A percentile compares a stretch with the other conserved stretches of the same genome.
Conservation (phyloP, 1,140 invertebrate species). For the Nixonia krombeini region DNA sequence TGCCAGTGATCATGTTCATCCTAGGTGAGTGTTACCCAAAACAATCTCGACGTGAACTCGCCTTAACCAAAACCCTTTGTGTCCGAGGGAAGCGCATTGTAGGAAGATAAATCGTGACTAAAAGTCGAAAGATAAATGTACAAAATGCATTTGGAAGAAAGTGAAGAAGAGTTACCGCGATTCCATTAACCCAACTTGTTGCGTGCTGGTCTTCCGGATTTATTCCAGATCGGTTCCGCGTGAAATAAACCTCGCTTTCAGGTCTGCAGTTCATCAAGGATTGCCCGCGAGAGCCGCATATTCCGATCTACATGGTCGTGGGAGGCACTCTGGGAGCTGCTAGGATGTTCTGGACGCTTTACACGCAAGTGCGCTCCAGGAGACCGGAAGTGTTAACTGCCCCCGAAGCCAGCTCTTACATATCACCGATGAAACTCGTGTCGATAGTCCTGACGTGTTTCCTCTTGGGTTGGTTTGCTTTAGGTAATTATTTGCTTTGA, state of each 20-base stretch:
- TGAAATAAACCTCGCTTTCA: slow-evolving; percentile 60
- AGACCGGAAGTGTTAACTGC: slow-evolving; percentile 73
- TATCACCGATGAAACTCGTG: slow-evolving; percentile 71
- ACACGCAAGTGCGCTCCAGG: slow-evolving; percentile 77
- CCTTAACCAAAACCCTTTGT: not conserved
- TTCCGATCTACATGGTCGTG: slow-evolving; percentile 88
- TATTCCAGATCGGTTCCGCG: not conserved
- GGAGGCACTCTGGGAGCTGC: slow-evolving; percentile 81
- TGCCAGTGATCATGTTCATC: slow-evolving; percentile 81
- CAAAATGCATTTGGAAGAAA: too few species aligned
- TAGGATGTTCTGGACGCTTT: slow-evolving; percentile 80
- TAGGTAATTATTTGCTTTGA: too few species aligned
- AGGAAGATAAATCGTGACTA: too few species aligned
- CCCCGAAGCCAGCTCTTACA: slow-evolving; percentile 60
- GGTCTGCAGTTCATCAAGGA: slow-evolving; percentile 85
- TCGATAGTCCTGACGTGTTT: slow-evolving; percentile 78
- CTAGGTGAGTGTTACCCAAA: slow-evolving; percentile 75
- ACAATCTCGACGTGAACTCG: not conserved
- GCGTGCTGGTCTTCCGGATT: not conserved
- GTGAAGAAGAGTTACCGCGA: not conserved
- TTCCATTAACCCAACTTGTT: slow-evolving; percentile 2
- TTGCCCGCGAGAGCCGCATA: slow-evolving; percentile 82
- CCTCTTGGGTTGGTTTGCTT: slow-evolving; percentile 80
- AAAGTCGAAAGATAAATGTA: too few species aligned
- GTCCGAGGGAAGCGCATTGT: too few species aligned